phyloP scores from a whole-genome alignment of 2,797 vertebrate species.

The Podarcis siculus region DNA sequence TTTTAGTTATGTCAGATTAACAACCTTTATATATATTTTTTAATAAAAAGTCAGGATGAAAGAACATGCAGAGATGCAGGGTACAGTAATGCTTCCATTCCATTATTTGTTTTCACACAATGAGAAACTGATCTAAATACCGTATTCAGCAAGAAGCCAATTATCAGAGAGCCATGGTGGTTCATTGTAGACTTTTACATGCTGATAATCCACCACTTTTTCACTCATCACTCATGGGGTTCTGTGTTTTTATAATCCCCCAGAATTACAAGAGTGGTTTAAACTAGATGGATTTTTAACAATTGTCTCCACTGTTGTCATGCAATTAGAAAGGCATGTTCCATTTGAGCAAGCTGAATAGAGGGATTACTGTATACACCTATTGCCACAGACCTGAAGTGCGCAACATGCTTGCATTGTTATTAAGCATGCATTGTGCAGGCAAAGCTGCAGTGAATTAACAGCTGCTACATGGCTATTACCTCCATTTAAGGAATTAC shows the following conservation, averaged over 20 bases:
- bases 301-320: not conserved
- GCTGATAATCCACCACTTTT: conserved; percentile 1
- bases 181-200: conserved; percentile 3
- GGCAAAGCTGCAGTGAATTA: not conserved
- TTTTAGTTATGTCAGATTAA: not conserved
- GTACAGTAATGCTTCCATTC: not conserved
- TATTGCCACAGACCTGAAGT: not conserved
- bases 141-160: not conserved
- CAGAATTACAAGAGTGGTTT: conserved; percentile 10
- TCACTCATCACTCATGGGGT: not conserved
- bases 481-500: not conserved
- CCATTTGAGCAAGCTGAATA: conserved; percentile 2
- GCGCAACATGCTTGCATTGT: not conserved
- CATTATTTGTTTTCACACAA: not conserved
- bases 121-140: not conserved
- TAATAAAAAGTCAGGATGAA: not conserved
- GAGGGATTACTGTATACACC: not conserved
- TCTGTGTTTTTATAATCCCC: conserved; percentile 3
- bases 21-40: not conserved
- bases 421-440: not conserved
- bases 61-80: not conserved
- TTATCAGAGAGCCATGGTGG: not conserved
- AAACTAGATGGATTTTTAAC: not conserved
- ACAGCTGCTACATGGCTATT: not conserved
- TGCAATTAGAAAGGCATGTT: not conserved